Evolutionary conservation across 2,113 vertebrate species (phyloP).

Genomic region (Entomyzon cyanotis): DNA sequence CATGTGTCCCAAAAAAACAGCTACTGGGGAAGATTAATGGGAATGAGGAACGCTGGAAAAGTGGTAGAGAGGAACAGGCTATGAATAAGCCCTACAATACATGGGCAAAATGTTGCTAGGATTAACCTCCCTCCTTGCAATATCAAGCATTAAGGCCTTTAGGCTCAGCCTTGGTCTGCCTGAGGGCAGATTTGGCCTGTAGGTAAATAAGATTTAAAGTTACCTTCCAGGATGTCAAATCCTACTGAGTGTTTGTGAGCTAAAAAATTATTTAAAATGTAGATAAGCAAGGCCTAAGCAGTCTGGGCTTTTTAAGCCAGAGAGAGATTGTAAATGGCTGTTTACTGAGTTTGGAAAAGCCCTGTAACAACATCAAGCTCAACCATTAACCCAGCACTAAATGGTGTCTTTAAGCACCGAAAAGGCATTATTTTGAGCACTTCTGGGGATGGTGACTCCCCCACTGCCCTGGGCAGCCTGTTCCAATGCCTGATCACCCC

Average conservation of each 20-base stretch:
- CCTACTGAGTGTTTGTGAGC: background rate
- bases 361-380: background rate
- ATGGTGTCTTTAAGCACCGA: background rate
- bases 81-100: background rate
- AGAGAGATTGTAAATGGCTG: background rate
- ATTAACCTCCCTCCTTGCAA: background rate
- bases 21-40: background rate
- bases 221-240: background rate
- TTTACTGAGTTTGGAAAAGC: background rate
- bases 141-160: background rate
- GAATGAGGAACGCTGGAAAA: background rate
- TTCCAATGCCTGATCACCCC: background rate
- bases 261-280: background rate
- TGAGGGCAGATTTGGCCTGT: background rate
- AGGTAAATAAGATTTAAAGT: background rate
- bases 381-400: background rate
- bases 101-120: background rate
- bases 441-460: background rate
- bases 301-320: background rate
- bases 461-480: background rate
- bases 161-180: background rate
- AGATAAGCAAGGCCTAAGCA: background rate
- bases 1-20: accelerated
- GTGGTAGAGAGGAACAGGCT: background rate
- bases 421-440: background rate